Base-by-base conservation (phyloP, 1,140 invertebrate genomes). In the Dreissena rostriformis region DNA sequence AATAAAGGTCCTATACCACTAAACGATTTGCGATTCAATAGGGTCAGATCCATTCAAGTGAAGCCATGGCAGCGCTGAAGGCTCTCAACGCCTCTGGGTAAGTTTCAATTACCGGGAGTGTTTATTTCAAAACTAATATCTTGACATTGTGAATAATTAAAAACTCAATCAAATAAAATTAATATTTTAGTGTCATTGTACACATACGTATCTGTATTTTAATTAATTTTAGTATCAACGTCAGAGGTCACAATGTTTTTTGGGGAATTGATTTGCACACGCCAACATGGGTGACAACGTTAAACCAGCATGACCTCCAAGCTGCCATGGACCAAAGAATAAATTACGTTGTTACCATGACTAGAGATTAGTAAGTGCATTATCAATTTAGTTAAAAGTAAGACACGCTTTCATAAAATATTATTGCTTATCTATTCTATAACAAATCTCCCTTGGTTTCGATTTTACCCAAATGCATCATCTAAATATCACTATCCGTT, bases 201-300 rank as follows among this genome's bases (percentile, higher is more conserved):
- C 39, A 39, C 39, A 39, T 39, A 39, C 39, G 39, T 39, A 39
- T 39, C 39, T 39, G 39, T 39, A 39, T 61, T 61, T 24, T 61
- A 24, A 24, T 61, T 61, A 19, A 4, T 57, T 65, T 67, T 28
- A 88, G 87, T 24, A 85, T 85, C 53, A 81, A 79, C 39, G 61
- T 88, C 10, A 68, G 87, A 24, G 87, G 79, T 39, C 87, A 88
- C 55, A 88, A 85, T n/a, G 53, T 88, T n/a, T 88, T 86, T 52
- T 88, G 85, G 87, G 82, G 70, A 7, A 61, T 66, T n/a, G 55
- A 75, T 6, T 24, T 55, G 1, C 63, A 73, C 19, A 68, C 72
- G 51, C 84, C 70, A 0, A 49, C 57, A 2, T 89, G 88, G 88
- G 39, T 87, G 24, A 7, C 28, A n/a, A 19, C 70, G 6, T n/a